Base-by-base conservation (phyloP, 2,113 vertebrate species). In the Ovibos moschatus region DNA sequence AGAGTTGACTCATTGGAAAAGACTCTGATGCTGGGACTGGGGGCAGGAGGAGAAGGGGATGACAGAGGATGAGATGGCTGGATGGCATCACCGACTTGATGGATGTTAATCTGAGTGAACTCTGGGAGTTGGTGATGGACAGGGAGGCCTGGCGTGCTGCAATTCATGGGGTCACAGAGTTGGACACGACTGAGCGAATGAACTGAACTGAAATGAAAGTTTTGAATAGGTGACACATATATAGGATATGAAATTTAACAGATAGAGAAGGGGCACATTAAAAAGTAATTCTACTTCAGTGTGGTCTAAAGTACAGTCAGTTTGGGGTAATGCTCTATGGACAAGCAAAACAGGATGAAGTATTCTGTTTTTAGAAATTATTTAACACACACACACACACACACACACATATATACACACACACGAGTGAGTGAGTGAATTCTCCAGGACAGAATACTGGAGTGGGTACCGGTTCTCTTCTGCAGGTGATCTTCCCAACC, bases 331-430 rank as follows among this genome's bases (percentile, higher is more conserved):
- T 45, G 33, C 33, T 64, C 45, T 25, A 40, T 43, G 85, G 64
- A 57, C 12, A 19, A 13, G 10, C 64, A 51, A 87, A 53, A 28
- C 64, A 78, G 40, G 45, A 78, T 55, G 57, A 92, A 36, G 30
- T 64, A 84, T 3, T 47, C 30, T 60, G 55, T n/a, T 84, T 88
- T 84, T 25, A 67, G 90, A 50, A 57, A 67, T 6, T 14, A 17
- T 57, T 36, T 64, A 28, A 95, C 21, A 74, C 16, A 67, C 16
- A 64, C 62, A 64, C 27, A 60, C 12, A 55, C 51, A 51, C 51
- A 53, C 51, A 55, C 13, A 64, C 0, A 33, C 0, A 60, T 0
- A 28, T 6, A 30, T 6, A 60, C 0, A 27, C 13, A 30, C 27
- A 64, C 15, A 64, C 23, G 67, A 71, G n/a, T 71, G n/a, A 71